Conservation (phyloP, 1,140 invertebrate species). For the Hyles euphorbiae region DNA sequence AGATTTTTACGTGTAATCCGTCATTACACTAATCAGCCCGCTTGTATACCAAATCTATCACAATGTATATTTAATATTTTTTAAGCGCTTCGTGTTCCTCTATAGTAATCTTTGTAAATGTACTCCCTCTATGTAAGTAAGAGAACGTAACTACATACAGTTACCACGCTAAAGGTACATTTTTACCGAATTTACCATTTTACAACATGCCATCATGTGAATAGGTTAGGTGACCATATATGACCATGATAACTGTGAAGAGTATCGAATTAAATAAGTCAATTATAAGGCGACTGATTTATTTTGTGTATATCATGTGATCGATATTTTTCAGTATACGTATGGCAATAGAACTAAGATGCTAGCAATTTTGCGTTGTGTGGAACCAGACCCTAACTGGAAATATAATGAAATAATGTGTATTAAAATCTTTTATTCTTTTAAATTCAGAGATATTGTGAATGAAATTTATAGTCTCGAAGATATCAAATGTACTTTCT, state of each 20-base stretch:
- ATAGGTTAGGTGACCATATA: not conserved
- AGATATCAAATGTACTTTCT: too few relatives aligned
- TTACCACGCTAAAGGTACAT: slow-evolving; percentile 2
- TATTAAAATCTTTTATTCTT: too few relatives aligned
- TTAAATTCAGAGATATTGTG: too few relatives aligned
- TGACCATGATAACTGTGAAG: too few relatives aligned
- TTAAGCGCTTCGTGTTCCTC: slow-evolving; percentile 67
- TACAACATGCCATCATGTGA: not conserved
- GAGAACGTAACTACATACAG: slow-evolving; percentile 4
- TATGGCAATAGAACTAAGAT: too few relatives aligned
- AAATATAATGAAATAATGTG: too few relatives aligned
- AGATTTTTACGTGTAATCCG: slow-evolving; percentile 31
- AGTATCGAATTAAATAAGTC: not conserved
- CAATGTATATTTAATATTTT: slow-evolving; percentile 55
- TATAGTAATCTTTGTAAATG: slow-evolving; percentile 51
- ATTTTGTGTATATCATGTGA: not conserved
- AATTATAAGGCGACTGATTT: slow-evolving; percentile 1
- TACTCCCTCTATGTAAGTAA: slow-evolving; percentile 27
- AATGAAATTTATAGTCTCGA: too few relatives aligned
- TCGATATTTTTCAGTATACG: not conserved
- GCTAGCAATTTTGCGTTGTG: too few relatives aligned
- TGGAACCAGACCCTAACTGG: too few relatives aligned
- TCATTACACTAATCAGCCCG: slow-evolving; percentile 35
- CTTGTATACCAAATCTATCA: slow-evolving; percentile 64
- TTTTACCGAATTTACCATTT: slow-evolving; percentile 2